These are phyloP conservation scores for Chloropsis hardwickii DNA, from an alignment of 2,113 vertebrate genomes.

Conservation along the genomic window DNA sequence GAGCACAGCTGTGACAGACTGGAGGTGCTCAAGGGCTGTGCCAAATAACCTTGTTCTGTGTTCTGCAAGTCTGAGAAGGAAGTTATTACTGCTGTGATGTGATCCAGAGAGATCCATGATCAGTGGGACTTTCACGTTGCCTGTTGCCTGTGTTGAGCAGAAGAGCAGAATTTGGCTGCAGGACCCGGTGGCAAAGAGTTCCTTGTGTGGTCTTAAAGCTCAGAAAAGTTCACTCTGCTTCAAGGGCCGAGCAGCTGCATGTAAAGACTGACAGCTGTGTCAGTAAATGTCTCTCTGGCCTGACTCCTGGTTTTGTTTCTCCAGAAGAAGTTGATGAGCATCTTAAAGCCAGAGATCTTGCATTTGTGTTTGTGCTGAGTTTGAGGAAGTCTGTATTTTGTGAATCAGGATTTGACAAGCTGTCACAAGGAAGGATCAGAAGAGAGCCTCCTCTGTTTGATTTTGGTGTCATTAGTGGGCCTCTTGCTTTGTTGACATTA, in stretches of 20 bases:
- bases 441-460: neutral
- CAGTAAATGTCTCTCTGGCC: neutral
- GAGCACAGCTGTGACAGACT: neutral
- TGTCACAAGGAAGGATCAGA: neutral
- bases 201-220: neutral
- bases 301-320: neutral
- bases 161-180: neutral
- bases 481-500: neutral
- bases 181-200: neutral
- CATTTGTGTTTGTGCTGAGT: neutral
- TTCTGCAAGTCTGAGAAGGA: neutral
- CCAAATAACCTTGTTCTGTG: neutral
- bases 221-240: fast-evolving
- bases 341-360: neutral
- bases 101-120: neutral
- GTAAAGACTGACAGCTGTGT: neutral
- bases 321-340: neutral
- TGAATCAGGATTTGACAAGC: neutral
- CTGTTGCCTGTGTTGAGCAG: neutral
- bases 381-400: neutral
- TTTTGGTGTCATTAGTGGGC: neutral
- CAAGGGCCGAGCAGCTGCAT: neutral
- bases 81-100: neutral
- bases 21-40: neutral
- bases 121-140: neutral